Evolutionary conservation across 1,140 invertebrate species (phyloP), one percentile per base, ranked within the genome.

Genomic region (Cyclargus thomasi): DNA sequence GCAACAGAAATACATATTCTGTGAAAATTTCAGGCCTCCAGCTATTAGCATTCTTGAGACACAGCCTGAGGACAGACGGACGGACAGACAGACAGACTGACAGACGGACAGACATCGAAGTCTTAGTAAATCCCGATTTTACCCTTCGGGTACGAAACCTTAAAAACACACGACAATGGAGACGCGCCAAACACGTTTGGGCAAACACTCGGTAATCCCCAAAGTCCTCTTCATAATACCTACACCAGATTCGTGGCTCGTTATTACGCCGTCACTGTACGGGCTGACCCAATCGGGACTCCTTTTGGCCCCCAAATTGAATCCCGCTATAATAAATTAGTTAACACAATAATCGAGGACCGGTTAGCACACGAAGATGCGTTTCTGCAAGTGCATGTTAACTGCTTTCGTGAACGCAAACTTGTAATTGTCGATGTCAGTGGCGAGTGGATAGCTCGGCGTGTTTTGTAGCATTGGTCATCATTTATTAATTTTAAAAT

Each of bases 151-250:
- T n/a, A 7, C 29, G 8, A 29, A 29, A 29, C 4, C 0, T 4
- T 7, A 29, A 8, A 21, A 47, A 17, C 17, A 11, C 36, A 17
- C 10, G 36, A 73, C 71, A 81, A 75, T 80, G 82, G 76, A 80
- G 53, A 73, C 77, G 62, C 10, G n/a, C n/a, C n/a, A n/a, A n/a
- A 20, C 62, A 55, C 35, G 70, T 62, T 62, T 16, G 53, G 18
- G 69, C 74, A 76, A 83, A 84, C 81, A 86, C 78, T 75, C 79
- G 77, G 77, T 80, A 84, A 86, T 86, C 80, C 80, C 77, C 80
- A 84, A 86, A 79, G 79, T 81, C 73, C 82, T 84, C 80, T 86
- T 86, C 85, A 86, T 86, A 86, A 82, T 76, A 78, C 76, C 74
- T 47, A 47, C 74, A 73, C 75, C 75, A 74, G 76, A 76, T 78